Evolutionary conservation across 2,113 vertebrate genomes (phyloP).

Genomic region (Stomatorhinus ivindoensis): DNA sequence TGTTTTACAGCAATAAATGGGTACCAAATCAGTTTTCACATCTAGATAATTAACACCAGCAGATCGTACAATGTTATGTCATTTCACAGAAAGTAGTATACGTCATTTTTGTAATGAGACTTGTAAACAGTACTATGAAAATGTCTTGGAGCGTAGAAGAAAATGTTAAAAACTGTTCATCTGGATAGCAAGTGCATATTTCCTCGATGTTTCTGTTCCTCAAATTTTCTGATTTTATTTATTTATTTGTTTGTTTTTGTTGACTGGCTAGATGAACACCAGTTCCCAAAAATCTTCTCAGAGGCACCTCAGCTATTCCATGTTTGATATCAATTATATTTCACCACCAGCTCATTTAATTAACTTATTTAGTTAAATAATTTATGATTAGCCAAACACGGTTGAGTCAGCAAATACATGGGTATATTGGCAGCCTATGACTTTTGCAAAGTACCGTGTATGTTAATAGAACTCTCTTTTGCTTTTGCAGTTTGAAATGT

Average conservation of each 20-base stretch:
- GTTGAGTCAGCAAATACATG: background rate
- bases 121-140: no score
- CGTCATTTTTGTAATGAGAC: background rate
- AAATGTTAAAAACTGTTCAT: background rate
- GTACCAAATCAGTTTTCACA: background rate
- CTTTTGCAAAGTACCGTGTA: background rate
- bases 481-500: slow-evolving; percentile 84
- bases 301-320: background rate
- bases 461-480: background rate
- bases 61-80: background rate
- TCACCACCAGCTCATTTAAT: background rate
- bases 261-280: background rate
- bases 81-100: background rate
- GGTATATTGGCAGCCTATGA: background rate
- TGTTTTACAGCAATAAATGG: background rate
- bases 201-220: background rate
- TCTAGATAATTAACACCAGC: background rate
- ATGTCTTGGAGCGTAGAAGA: no score
- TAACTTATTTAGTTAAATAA: background rate
- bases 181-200: background rate
- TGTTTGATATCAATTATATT: background rate
- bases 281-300: background rate
- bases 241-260: background rate
- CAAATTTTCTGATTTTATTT: background rate
- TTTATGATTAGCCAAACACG: background rate